phyloP scores from a whole-genome alignment of 1,140 invertebrate genomes.

The Triops longicaudatus region DNA sequence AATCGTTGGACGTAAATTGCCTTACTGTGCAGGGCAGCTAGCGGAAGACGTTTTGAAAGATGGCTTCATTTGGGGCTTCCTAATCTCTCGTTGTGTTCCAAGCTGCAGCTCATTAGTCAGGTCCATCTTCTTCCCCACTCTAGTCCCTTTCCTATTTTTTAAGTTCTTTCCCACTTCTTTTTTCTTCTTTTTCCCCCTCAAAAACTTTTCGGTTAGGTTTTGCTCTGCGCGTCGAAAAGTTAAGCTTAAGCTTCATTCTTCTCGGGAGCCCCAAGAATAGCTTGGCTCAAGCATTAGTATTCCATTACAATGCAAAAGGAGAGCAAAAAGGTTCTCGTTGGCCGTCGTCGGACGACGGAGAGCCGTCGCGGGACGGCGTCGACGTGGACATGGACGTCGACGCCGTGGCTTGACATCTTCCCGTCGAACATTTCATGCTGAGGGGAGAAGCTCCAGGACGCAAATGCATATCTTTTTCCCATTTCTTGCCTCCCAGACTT shows the following conservation, averaged over 20 bases:
- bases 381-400: background rate
- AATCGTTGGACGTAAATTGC: background rate
- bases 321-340: background rate
- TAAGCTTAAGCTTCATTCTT: background rate
- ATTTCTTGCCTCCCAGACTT: background rate
- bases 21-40: background rate
- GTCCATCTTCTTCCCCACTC: slow-evolving; percentile 2
- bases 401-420: background rate
- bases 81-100: slow-evolving; percentile 15
- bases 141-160: background rate
- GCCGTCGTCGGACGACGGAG: background rate
- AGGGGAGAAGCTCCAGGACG: background rate
- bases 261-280: background rate
- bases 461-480: background rate
- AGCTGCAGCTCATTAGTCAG: slow-evolving; percentile 14
- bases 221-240: background rate
- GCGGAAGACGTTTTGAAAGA: slow-evolving; percentile 12
- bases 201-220: background rate
- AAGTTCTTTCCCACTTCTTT: background rate
- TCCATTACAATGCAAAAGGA: background rate
- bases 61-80: slow-evolving; percentile 12
- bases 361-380: background rate
- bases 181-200: background rate
- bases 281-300: slow-evolving; percentile 1
- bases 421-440: slow-evolving; percentile 6